Percentiles rank a stretch among this genome's conserved stretches.
Conservation (phyloP, 2,888 invertebrate genomes). For the Molorchus minor region DNA sequence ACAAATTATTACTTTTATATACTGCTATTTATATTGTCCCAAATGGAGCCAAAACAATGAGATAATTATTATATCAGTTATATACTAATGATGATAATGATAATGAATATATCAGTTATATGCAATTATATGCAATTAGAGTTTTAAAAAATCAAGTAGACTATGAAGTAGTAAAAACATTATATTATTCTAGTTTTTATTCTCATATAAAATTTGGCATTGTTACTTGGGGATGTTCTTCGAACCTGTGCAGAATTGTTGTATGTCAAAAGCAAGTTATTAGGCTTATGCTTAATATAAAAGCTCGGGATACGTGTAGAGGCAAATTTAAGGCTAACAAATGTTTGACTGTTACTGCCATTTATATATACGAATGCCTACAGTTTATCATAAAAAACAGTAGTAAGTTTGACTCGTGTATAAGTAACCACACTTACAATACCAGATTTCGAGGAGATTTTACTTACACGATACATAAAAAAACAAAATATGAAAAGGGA, state of each 20-base stretch:
- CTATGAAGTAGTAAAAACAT: neutral
- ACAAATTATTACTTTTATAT: too few species aligned
- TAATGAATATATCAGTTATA: too few species aligned
- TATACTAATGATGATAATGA: too few species aligned
- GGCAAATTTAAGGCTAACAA: conserved; percentile 1
- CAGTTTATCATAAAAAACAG: too few species aligned
- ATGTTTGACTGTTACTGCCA: neutral
- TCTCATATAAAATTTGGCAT: neutral
- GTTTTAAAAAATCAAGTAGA: neutral
- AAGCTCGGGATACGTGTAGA: neutral
- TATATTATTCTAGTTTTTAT: neutral
- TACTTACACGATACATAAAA: neutral
- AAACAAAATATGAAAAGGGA: neutral
- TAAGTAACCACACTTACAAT: too few species aligned
- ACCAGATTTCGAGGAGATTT: too few species aligned
- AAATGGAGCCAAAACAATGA: too few species aligned
- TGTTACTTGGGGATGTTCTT: neutral
- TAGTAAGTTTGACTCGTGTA: too few species aligned
- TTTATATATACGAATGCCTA: neutral
- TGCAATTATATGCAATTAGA: neutral
- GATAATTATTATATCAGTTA: too few species aligned
- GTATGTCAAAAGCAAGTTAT: too few species aligned
- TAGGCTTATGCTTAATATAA: neutral
- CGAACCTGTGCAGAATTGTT: neutral
- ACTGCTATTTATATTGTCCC: too few species aligned